Evolutionary conservation across 1,140 invertebrate species (phyloP).

Genomic region (Cydia splendana): DNA sequence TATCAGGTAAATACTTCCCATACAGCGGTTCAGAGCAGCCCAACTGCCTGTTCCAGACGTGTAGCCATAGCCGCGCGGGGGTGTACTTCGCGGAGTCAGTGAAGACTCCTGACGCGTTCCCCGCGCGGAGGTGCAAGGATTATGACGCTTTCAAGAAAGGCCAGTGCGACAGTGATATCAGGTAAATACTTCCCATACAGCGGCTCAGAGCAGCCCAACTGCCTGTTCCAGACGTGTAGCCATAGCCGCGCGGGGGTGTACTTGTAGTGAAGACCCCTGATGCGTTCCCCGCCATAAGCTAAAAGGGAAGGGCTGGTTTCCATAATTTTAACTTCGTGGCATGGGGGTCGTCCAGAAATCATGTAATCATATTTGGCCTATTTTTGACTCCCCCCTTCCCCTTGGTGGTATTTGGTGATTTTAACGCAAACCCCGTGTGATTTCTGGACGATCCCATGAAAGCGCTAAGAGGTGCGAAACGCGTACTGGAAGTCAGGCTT

Average conservation of each 20-base stretch:
- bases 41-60: slow-evolving; percentile 80
- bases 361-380: too few relatives aligned
- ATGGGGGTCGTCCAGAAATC: too few relatives aligned
- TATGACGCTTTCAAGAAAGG: slow-evolving; percentile 58
- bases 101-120: slow-evolving; percentile 48
- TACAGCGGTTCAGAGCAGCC: slow-evolving; percentile 84
- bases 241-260: slow-evolving; percentile 83
- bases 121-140: slow-evolving; percentile 50
- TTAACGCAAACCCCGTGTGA: too few relatives aligned
- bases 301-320: too few relatives aligned
- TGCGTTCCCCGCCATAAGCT: slow-evolving; percentile 63
- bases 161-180: slow-evolving; percentile 46
- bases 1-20: slow-evolving; percentile 83
- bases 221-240: slow-evolving; percentile 81
- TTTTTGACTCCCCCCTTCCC: too few relatives aligned
- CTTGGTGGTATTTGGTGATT: too few relatives aligned
- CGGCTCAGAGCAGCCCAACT: slow-evolving; percentile 80
- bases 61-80: slow-evolving; percentile 83
- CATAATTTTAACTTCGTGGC: too few relatives aligned
- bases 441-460: too few relatives aligned
- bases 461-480: too few relatives aligned
- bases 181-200: slow-evolving; percentile 85
- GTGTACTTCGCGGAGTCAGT: slow-evolving; percentile 83
- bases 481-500: too few relatives aligned
- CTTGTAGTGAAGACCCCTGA: slow-evolving; percentile 77